Base-by-base conservation (phyloP, 2,888 invertebrate genomes). In the Chaitophorus viminalis region DNA sequence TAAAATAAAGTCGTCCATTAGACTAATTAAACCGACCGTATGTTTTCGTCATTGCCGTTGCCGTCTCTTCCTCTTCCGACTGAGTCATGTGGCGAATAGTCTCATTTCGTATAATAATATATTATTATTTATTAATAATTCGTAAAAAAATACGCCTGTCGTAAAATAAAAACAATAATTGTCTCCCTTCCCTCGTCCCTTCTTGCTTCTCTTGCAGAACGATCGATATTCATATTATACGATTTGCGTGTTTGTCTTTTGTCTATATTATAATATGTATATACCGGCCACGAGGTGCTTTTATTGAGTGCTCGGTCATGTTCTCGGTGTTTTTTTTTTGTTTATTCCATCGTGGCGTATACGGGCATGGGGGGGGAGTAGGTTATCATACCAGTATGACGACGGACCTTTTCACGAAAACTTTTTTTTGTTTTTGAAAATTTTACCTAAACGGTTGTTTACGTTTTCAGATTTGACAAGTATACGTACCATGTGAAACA, bases 231-330 rank as follows among this genome's bases (percentile, higher is more conserved):
- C 68, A 46, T 46, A 70, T n/a, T n/a, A n/a, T 31, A 70, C 29
- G 31, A 31, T 54, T 72, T 46, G 82, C 39, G 6, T 31, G 14
- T 52, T 54, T 54, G 54, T 54, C 21, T 54, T 54, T 54, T 54
- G 21, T 54, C 29, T 70, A 81, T 68, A 46, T 60, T n/a, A n/a
- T n/a, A n/a, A n/a, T n/a, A 25, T 21, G 25, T 60, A 2, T 60
- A 76, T 46, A 52, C 5, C 21, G 36, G 65, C 39, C 39, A 3
- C 21, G n/a, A 36, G 29, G 33, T 65, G 65, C n/a, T 82, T 46
- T 82, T 70, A 82, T 82, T 46, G 68, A 82, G 82, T 82, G 82
- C 82, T 70, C 82, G 46, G 25, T 29, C 82, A 25, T 82, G 72
- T 82, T 72, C 17, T 52, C 25, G 11, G 25, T n/a, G 25, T 31